These are phyloP conservation scores for Caenorhabditis imperialis DNA, from an alignment of 2,888 invertebrate species.

Conservation along the genomic window DNA sequence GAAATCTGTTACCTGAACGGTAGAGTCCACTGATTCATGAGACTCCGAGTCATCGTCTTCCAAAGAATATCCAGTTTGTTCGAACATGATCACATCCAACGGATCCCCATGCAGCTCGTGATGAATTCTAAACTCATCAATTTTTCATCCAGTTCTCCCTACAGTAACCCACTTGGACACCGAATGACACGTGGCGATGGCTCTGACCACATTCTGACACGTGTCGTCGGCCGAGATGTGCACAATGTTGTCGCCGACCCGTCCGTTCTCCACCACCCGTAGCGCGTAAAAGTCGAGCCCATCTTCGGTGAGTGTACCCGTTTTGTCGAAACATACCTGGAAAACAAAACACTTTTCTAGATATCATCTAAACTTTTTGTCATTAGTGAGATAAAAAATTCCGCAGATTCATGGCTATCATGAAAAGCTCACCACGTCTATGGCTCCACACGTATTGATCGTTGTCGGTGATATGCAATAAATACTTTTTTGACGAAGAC, in stretches of 20 bases:
- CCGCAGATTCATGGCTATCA: not conserved
- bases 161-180: slow-evolving; percentile 54
- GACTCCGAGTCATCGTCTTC: slow-evolving; percentile 77
- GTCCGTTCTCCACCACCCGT: slow-evolving; percentile 47
- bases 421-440: slow-evolving; percentile 78
- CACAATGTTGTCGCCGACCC: slow-evolving; percentile 63
- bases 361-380: not conserved
- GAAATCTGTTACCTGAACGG: slow-evolving; percentile 25
- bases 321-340: slow-evolving; percentile 80
- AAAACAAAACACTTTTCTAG: slow-evolving; percentile 21
- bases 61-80: slow-evolving; percentile 77
- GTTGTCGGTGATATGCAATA: slow-evolving; percentile 81
- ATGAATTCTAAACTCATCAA: slow-evolving; percentile 83
- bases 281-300: slow-evolving; percentile 76
- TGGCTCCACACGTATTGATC: slow-evolving; percentile 80
- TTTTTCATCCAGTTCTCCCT: not conserved
- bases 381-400: not conserved
- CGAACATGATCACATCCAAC: slow-evolving; percentile 81
- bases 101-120: slow-evolving; percentile 81
- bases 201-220: slow-evolving; percentile 64
- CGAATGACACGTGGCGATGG: slow-evolving; percentile 76
- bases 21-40: slow-evolving; percentile 24
- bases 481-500: slow-evolving; percentile 79
- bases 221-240: slow-evolving; percentile 63
- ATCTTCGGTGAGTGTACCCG: slow-evolving; percentile 79